These are phyloP conservation scores for Lipophrys pholis DNA, from an alignment of 2,113 vertebrate genomes.

Conservation along the genomic window DNA sequence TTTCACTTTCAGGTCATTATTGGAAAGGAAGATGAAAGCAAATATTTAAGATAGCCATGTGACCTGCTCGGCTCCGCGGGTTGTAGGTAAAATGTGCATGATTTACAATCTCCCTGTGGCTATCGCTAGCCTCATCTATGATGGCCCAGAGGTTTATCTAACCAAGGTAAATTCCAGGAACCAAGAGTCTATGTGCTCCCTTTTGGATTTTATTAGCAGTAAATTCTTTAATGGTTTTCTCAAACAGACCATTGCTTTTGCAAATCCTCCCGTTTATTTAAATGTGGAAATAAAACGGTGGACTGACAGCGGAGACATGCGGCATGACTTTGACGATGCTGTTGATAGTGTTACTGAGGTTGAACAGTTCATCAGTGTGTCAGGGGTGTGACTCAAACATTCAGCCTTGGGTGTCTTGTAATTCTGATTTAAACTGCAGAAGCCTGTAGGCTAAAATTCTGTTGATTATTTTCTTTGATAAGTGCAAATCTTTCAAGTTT, in stretches of 20 bases:
- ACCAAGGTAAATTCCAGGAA: conserved; percentile 55
- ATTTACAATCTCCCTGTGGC: conserved; percentile 39
- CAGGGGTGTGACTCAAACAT: not conserved
- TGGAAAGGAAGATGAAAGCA: conserved; percentile 3
- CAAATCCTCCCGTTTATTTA: conserved; percentile 23
- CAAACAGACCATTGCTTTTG: conserved; percentile 16
- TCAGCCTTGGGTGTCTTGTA: not conserved
- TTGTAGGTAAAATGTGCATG: conserved; percentile 6
- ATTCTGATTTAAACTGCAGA: conserved; percentile 1
- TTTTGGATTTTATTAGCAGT: conserved; percentile 58
- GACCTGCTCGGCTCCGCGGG: not conserved
- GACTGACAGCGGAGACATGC: not conserved
- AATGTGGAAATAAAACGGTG: conserved; percentile 28
- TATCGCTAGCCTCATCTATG: conserved; percentile 5
- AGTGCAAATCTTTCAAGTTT: too few species aligned
- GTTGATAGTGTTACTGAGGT: not conserved
- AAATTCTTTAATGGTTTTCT: conserved; percentile 45
- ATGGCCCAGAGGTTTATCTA: conserved; percentile 30
- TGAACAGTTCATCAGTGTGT: conserved; percentile 4
- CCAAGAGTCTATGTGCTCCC: conserved; percentile 28
- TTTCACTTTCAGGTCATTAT: not conserved
- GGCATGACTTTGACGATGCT: conserved; percentile 6
- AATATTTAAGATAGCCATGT: not conserved
- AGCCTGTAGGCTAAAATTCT: conserved; percentile 4
- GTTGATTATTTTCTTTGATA: not conserved